phyloP scores from a whole-genome alignment of 30 jellyfish, hydroid and myxozoan species.

The Hydractinia symbiolongicarpus region DNA sequence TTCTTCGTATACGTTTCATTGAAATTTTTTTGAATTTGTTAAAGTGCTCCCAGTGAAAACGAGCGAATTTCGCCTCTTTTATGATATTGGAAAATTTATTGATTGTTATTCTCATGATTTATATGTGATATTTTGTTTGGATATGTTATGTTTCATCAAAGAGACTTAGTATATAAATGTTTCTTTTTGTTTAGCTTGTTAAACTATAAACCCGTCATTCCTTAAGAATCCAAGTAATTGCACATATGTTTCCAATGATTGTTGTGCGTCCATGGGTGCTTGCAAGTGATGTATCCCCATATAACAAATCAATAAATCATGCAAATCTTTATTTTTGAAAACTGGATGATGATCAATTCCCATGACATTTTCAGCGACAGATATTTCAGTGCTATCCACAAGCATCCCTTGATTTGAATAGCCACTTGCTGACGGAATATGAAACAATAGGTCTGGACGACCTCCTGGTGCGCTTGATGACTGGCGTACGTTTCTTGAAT shows the following conservation, averaged over 20 bases:
- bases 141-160: no score
- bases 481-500: no score
- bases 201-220: slow-evolving; percentile 5
- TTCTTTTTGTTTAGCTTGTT: background rate
- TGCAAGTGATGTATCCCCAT: background rate
- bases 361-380: background rate
- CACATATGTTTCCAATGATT: background rate
- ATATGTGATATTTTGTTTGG: no score
- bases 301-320: slow-evolving; percentile 6
- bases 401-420: background rate
- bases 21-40: no score
- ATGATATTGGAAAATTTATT: no score
- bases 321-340: background rate
- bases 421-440: background rate
- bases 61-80: no score
- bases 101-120: no score
- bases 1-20: no score
- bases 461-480: no score
- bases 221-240: background rate
- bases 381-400: background rate
- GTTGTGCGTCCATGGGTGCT: background rate
- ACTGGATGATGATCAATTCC: slow-evolving; percentile 8
- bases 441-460: background rate
- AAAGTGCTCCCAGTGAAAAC: no score
- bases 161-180: no score